Evolutionary conservation across 2,888 invertebrate genomes (phyloP).

Genomic region (Spilosoma lubricipeda): DNA sequence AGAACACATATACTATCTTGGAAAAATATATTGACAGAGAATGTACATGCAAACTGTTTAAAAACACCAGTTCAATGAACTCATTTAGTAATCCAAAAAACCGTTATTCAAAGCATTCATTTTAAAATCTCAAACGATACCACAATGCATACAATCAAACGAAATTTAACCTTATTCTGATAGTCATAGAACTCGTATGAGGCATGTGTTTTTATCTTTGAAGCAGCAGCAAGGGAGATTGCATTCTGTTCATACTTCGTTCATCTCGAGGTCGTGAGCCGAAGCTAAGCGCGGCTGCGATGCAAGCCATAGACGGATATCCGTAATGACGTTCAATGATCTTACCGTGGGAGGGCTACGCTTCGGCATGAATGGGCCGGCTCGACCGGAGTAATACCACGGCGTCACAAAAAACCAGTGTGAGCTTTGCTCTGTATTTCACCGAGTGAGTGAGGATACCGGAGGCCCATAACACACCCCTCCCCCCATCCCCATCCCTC

Average conservation of each 20-base stretch:
- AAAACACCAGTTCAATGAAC: conserved; percentile 7
- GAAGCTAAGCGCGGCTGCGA: conserved; percentile 53
- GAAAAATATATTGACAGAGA: background rate
- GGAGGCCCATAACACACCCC: too few species aligned
- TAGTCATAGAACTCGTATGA: conserved; percentile 25
- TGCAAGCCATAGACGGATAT: conserved; percentile 40
- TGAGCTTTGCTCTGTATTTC: too few species aligned
- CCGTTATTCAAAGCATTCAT: conserved; percentile 53
- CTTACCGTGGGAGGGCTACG: too few species aligned
- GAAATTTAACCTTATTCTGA: conserved; percentile 44
- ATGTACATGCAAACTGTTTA: background rate
- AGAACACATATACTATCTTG: background rate
- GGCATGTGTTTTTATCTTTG: conserved; percentile 61
- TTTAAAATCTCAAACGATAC: conserved; percentile 57
- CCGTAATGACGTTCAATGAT: conserved; percentile 28
- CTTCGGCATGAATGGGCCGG: too few species aligned
- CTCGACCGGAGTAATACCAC: too few species aligned
- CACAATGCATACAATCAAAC: conserved; percentile 8
- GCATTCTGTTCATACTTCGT: conserved; percentile 75
- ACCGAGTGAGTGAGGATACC: too few species aligned
- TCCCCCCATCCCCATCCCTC: too few species aligned
- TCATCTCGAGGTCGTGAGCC: conserved; percentile 67
- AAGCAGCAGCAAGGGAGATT: conserved; percentile 65
- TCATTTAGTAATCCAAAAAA: conserved; percentile 56
- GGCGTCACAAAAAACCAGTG: too few species aligned